Percentiles rank a stretch among this genome's conserved stretches.
Evolutionary conservation across 1,140 invertebrate genomes (phyloP).

Genomic region (Calephelis nemesis): DNA sequence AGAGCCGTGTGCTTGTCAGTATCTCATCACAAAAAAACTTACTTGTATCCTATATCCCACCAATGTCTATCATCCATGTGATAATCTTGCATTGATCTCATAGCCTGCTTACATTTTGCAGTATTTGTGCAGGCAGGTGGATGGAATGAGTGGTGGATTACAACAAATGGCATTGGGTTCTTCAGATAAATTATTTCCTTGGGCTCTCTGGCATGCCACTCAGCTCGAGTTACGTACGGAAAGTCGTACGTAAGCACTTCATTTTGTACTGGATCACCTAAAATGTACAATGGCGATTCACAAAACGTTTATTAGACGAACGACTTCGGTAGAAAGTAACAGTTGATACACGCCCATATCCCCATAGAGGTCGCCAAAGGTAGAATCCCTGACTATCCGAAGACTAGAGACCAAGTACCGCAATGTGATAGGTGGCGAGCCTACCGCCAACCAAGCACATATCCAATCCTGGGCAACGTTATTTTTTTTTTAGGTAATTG

Average conservation of each 20-base stretch:
- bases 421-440: too few relatives aligned
- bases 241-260: constrained; percentile 60
- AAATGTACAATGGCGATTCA: neutral
- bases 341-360: too few relatives aligned
- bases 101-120: constrained; percentile 74
- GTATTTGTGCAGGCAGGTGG: constrained; percentile 80
- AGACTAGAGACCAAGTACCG: too few relatives aligned
- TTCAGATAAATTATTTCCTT: constrained; percentile 65
- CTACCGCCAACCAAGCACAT: too few relatives aligned
- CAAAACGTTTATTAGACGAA: neutral
- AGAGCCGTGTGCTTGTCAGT: too few relatives aligned
- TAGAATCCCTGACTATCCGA: too few relatives aligned
- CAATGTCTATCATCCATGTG: constrained; percentile 82
- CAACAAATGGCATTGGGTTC: constrained; percentile 85
- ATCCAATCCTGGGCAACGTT: too few relatives aligned
- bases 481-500: too few relatives aligned
- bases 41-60: constrained; percentile 86
- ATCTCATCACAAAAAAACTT: constrained; percentile 24
- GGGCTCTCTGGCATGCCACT: constrained; percentile 83
- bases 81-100: constrained; percentile 80
- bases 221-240: constrained; percentile 76
- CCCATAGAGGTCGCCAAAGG: too few relatives aligned
- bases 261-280: constrained; percentile 39
- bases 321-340: too few relatives aligned
- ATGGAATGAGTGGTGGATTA: constrained; percentile 87